phyloP scores from a whole-genome alignment of 2,888 invertebrate genomes.

The Pollenia amentaria region DNA sequence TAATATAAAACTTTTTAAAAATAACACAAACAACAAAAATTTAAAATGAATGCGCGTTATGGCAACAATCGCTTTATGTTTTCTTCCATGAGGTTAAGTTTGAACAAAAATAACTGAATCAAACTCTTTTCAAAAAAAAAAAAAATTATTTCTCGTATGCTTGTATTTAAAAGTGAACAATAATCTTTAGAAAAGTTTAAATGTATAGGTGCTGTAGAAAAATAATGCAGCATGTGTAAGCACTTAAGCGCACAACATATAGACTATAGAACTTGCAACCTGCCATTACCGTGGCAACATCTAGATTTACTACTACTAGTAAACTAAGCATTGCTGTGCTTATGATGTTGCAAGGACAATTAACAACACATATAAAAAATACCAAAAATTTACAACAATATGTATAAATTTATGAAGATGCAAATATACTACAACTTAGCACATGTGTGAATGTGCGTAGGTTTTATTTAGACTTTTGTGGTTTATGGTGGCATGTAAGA shows the following conservation, averaged over 20 bases:
- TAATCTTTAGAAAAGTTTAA: constrained; percentile 42
- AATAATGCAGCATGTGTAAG: neutral
- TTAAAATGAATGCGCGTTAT: constrained; percentile 66
- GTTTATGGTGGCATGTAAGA: constrained; percentile 42
- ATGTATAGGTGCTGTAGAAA: neutral
- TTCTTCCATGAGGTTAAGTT: constrained; percentile 65
- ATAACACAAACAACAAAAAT: constrained; percentile 13
- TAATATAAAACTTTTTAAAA: constrained; percentile 25
- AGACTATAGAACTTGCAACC: neutral
- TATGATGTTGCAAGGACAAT: constrained; percentile 61
- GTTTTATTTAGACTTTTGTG: constrained; percentile 39
- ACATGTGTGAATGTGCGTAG: constrained; percentile 1
- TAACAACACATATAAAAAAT: constrained; percentile 35
- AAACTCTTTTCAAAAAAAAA: constrained; percentile 26
- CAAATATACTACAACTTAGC: constrained; percentile 2
- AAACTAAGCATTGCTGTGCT: neutral
- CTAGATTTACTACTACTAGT: neutral
- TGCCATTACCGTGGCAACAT: neutral
- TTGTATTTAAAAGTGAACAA: constrained; percentile 7
- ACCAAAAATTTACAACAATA: constrained; percentile 26
- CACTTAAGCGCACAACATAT: neutral
- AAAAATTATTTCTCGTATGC: constrained; percentile 18
- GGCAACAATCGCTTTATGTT: constrained; percentile 72
- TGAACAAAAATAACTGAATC: constrained; percentile 39
- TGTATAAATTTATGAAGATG: constrained; percentile 21